Base-by-base conservation (phyloP, 2,113 vertebrate genomes). In the Grantiella picta region DNA sequence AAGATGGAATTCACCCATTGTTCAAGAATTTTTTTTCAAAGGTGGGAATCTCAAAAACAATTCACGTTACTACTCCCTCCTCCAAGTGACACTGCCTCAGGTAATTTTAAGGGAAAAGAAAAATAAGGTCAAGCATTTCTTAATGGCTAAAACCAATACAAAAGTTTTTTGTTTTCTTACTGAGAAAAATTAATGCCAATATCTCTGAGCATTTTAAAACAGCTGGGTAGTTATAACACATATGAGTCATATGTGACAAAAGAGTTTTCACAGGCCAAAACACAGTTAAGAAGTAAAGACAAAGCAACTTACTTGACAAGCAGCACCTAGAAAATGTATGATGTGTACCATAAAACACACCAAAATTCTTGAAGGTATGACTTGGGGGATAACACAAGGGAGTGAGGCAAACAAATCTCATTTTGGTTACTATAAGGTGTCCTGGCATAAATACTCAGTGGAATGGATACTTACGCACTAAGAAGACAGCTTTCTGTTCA, bases 401-500 rank as follows among this genome's bases (percentile, higher is more conserved):
- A 20, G 16, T 18, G 10, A 8, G 12, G 12, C 7, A 66, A 87
- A 81, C 12, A 85, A 53, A 63, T 66, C 28, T 76, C 31, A 12
- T 7, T 20, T 40, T 16, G 9, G 45, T n/a, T 69, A 57, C 59
- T 25, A 12, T 31, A 16, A 91, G 44, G 7, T 31, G 4, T 45
- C 57, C 11, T 20, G 40, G 42, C 22, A 86, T 4, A 40, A 28
- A 28, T 9, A 44, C 9, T 35, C 31, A 57, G 35, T 7, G 36
- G 44, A 59, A 93, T 0, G 22, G 7, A 44, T 93, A 97, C 98
- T 97, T 92, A 99, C 99, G 98, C 95, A 99, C 98, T 94, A 99
- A 97, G 95, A 99, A 99, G 13, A 98, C 99, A 2, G 99, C 99
- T 96, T 98, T 99, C 78, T 99, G 99, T 24, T 99, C 98, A 44